Percentiles rank a stretch among this genome's conserved stretches.
These are phyloP conservation scores for Helicoverpa assulta DNA, from an alignment of 2,888 invertebrate genomes.

Conservation along the genomic window DNA sequence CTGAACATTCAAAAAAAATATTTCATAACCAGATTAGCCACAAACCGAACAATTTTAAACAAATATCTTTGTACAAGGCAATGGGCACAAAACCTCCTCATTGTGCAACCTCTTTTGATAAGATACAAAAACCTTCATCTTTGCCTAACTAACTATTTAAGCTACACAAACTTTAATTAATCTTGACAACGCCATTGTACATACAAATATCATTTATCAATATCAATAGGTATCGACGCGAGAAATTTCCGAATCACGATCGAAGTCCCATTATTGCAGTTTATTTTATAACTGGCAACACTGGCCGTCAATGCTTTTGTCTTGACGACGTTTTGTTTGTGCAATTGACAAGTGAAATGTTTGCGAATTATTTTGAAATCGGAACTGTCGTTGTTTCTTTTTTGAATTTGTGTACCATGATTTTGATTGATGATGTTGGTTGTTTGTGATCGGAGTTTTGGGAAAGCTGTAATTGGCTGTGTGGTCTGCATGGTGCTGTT, in stretches of 20 bases:
- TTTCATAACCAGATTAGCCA: constrained; percentile 54
- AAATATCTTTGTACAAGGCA: constrained; percentile 62
- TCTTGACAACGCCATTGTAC: constrained; percentile 85
- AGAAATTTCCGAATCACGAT: constrained; percentile 77
- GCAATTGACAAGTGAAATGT: constrained; percentile 68
- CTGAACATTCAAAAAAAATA: constrained; percentile 20
- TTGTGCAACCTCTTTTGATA: constrained; percentile 61
- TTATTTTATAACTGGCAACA: constrained; percentile 74
- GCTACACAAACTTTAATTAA: constrained; percentile 87
- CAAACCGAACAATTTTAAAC: constrained; percentile 62
- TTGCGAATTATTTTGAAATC: constrained; percentile 62
- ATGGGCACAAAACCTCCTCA: constrained; percentile 43
- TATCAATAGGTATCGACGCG: constrained; percentile 78
- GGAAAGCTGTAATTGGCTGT: not conserved
- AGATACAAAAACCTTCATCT: constrained; percentile 78
- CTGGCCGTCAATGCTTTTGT: constrained; percentile 71
- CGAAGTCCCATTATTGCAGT: constrained; percentile 69
- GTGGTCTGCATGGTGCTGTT: not conserved
- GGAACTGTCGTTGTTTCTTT: constrained; percentile 30
- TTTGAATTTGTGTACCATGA: constrained; percentile 36
- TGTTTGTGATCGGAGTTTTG: constrained; percentile 35
- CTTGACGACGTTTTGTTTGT: constrained; percentile 67
- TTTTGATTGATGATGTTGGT: constrained; percentile 47
- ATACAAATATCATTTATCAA: constrained; percentile 86
- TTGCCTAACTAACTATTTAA: constrained; percentile 88